phyloP scores from a whole-genome alignment of 53 echinoderm and acorn worm genomes.

The Astropecten irregularis region DNA sequence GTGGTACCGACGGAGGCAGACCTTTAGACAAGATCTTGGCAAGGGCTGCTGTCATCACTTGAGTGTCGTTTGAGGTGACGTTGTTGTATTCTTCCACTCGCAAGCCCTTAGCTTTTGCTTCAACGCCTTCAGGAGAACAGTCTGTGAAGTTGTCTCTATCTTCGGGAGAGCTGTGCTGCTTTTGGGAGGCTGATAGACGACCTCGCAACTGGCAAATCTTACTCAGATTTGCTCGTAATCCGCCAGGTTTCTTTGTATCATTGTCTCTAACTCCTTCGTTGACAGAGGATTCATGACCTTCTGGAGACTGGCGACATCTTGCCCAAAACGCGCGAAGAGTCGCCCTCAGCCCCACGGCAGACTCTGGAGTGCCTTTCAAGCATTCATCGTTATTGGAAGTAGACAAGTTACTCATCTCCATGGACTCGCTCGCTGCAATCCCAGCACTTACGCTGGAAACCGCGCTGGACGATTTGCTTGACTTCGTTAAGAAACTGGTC shows the following conservation, averaged over 20 bases:
- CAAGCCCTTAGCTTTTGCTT: not conserved
- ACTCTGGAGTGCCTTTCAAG: not conserved
- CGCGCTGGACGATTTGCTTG: not conserved
- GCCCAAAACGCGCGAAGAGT: not conserved
- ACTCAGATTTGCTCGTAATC: not conserved
- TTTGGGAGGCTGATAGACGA: not conserved
- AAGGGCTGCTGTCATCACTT: not conserved
- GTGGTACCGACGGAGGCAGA: not conserved
- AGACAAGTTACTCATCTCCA: constrained; percentile 24
- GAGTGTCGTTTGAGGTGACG: not conserved
- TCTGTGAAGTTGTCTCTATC: too few species aligned
- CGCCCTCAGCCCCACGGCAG: not conserved
- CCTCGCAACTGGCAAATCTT: not conserved
- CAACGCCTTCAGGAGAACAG: not conserved
- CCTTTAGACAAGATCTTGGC: not conserved
- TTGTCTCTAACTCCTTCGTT: not conserved
- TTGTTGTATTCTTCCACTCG: not conserved
- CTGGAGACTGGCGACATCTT: not conserved
- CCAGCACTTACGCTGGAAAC: constrained; percentile 20
- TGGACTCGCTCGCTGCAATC: not conserved
- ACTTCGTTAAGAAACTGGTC: not conserved
- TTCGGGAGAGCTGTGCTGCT: too few species aligned
- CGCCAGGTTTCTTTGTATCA: not conserved
- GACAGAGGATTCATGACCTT: not conserved
- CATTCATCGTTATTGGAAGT: too few species aligned